These are phyloP conservation scores for Vanessa atalanta DNA, from an alignment of 1,140 invertebrate genomes.

Conservation along the genomic window DNA sequence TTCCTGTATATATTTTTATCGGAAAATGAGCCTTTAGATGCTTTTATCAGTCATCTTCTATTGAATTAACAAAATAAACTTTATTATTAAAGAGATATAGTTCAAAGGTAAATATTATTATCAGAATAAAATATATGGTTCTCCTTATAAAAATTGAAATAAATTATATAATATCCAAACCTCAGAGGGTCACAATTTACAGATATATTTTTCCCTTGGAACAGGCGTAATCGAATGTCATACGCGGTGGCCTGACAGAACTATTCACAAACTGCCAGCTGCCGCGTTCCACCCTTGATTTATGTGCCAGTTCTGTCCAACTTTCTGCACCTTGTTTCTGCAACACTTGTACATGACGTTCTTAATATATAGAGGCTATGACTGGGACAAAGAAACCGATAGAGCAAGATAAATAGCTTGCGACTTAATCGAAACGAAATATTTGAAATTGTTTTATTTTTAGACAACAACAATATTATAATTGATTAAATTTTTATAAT, in stretches of 20 bases:
- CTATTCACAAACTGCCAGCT: slow-evolving; percentile 62
- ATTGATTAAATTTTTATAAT: neutral
- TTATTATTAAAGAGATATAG: no score
- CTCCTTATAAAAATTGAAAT: slow-evolving; percentile 23
- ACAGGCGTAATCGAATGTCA: slow-evolving; percentile 69
- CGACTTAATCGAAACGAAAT: neutral
- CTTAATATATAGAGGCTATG: slow-evolving; percentile 53
- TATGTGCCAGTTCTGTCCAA: slow-evolving; percentile 65
- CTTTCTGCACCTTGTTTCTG: slow-evolving; percentile 68
- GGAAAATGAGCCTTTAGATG: no score
- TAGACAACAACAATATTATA: no score
- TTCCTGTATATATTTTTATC: no score
- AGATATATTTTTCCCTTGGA: slow-evolving; percentile 45
- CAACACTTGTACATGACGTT: slow-evolving; percentile 67
- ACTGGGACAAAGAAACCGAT: slow-evolving; percentile 12
- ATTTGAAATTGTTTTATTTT: neutral
- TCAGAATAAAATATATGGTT: neutral
- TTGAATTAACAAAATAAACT: no score
- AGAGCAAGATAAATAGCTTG: neutral
- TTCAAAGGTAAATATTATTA: no score
- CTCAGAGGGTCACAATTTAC: slow-evolving; percentile 31
- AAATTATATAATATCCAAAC: slow-evolving; percentile 23
- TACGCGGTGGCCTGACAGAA: slow-evolving; percentile 65
- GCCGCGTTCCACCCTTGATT: slow-evolving; percentile 60
- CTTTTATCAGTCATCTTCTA: no score